These are phyloP conservation scores for Stomatorhinus ivindoensis DNA, from an alignment of 2,113 vertebrate genomes.

Conservation along the genomic window DNA sequence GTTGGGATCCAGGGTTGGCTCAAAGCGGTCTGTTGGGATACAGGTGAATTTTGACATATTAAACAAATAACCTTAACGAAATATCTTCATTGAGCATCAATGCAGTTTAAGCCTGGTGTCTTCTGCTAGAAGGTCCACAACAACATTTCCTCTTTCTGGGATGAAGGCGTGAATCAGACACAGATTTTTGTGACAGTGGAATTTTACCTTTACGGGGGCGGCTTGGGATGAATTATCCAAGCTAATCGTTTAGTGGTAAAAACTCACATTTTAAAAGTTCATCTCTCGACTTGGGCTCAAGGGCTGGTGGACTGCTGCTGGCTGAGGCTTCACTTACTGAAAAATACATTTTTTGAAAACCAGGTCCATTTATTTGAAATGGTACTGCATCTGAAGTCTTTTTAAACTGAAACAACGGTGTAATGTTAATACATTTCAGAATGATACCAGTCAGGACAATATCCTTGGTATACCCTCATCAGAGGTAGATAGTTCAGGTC, in stretches of 20 bases:
- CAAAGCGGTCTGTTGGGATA: constrained; percentile 46
- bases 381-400: background rate
- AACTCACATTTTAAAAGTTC: constrained; percentile 62
- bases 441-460: background rate
- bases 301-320: constrained; percentile 16
- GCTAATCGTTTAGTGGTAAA: background rate
- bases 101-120: background rate
- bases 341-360: background rate
- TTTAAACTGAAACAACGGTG: background rate
- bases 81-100: background rate
- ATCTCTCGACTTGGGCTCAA: constrained; percentile 52
- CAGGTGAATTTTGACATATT: background rate
- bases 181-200: background rate
- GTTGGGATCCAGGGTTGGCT: constrained; percentile 57
- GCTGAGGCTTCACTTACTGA: constrained; percentile 32
- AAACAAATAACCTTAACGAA: background rate
- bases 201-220: background rate
- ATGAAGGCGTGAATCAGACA: background rate
- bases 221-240: background rate
- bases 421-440: background rate
- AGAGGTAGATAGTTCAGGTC: background rate
- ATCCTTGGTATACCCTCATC: background rate
- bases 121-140: background rate
- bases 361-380: background rate
- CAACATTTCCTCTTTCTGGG: background rate